Conservation (phyloP, 2,797 vertebrate genomes). For the Kryptolebias ocellatus region DNA sequence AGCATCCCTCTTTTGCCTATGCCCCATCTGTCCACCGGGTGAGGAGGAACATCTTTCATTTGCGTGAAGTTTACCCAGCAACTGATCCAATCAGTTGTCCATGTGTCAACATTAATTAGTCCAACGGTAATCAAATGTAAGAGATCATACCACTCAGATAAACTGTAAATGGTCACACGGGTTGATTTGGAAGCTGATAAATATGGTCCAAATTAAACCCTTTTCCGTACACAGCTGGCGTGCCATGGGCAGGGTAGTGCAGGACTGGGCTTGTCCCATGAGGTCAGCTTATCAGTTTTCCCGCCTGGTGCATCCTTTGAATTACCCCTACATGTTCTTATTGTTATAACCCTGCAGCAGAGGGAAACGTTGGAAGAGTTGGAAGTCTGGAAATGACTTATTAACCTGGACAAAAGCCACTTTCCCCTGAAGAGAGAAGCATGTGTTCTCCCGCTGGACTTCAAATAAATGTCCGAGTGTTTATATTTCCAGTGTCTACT, state of each 20-base stretch:
- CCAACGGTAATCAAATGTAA: not conserved
- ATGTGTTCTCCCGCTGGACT: conserved; percentile 44
- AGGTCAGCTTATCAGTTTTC: conserved; percentile 57
- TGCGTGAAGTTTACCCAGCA: too few species aligned
- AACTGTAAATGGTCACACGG: not conserved
- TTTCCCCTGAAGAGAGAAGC: conserved; percentile 62
- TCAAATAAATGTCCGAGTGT: conserved; percentile 12
- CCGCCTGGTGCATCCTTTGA: conserved; percentile 54
- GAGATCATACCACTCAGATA: not conserved
- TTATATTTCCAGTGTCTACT: conserved; percentile 17
- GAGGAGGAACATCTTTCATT: too few species aligned
- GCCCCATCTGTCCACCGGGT: not conserved
- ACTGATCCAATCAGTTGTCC: not conserved
- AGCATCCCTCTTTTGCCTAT: not conserved
- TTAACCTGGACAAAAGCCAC: conserved; percentile 58
- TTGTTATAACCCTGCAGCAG: conserved; percentile 47
- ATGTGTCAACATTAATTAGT: not conserved
- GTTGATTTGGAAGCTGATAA: not conserved
- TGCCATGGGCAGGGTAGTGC: conserved; percentile 3
- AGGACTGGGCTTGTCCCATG: conserved; percentile 28
- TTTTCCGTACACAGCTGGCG: conserved; percentile 14
- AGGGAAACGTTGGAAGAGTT: conserved; percentile 39
- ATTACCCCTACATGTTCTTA: conserved; percentile 41
- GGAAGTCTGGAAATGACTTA: conserved; percentile 57
- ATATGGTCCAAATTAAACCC: conserved; percentile 12